Conservation (phyloP, 2,888 invertebrate species). For the Nephrotoma guestfalica region DNA sequence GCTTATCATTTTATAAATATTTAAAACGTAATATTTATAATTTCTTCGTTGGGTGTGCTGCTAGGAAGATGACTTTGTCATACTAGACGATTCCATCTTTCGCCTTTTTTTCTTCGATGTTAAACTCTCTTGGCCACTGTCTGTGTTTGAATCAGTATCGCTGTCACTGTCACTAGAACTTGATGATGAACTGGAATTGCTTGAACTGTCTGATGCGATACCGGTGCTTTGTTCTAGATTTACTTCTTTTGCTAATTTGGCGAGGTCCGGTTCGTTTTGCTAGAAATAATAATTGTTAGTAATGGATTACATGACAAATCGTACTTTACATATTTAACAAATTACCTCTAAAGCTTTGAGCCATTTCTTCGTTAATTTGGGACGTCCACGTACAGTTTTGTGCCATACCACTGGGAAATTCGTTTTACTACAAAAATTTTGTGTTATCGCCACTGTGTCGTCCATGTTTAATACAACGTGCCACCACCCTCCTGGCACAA, state of each 20-base stretch:
- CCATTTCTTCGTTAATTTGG: constrained; percentile 93
- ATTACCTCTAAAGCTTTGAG: constrained; percentile 42
- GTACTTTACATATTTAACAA: background rate
- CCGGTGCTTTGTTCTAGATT: constrained; percentile 78
- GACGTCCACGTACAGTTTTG: constrained; percentile 88
- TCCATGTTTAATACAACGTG: constrained; percentile 97
- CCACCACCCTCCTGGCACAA: constrained; percentile 99
- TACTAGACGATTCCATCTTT: constrained; percentile 27
- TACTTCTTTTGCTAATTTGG: constrained; percentile 63
- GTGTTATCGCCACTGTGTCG: constrained; percentile 92
- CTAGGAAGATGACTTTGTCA: background rate
- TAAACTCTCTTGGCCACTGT: constrained; percentile 80
- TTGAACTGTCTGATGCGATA: constrained; percentile 88
- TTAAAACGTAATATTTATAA: background rate
- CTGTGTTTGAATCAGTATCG: constrained; percentile 40
- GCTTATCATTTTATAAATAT: constrained; percentile 2
- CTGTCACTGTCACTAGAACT: constrained; percentile 46
- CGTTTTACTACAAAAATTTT: constrained; percentile 90
- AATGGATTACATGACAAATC: background rate
- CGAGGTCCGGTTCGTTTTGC: constrained; percentile 63
- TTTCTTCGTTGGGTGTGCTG: background rate
- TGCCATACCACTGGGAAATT: constrained; percentile 98
- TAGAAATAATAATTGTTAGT: constrained; percentile 16
- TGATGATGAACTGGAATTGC: constrained; percentile 59
- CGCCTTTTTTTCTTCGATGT: constrained; percentile 68